Percentiles rank a stretch among this genome's conserved stretches.
phyloP scores from a whole-genome alignment of 2,888 invertebrate genomes.

The Micoletzkya japonica region DNA sequence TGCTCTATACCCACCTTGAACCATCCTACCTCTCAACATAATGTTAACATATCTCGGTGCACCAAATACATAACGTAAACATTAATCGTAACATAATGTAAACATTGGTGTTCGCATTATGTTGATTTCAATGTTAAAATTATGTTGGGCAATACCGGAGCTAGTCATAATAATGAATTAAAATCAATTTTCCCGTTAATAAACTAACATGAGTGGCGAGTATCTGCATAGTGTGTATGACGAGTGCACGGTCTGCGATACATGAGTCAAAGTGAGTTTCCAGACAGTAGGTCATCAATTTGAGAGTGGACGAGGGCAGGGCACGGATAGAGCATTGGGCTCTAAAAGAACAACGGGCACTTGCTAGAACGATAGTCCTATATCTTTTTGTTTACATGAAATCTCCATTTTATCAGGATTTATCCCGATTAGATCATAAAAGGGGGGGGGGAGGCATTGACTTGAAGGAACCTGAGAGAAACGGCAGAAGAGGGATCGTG shows the following conservation, averaged over 20 bases:
- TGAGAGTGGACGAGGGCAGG: slow-evolving; percentile 52
- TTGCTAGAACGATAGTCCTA: not conserved
- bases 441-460: slow-evolving; percentile 74
- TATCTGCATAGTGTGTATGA: slow-evolving; percentile 90
- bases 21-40: too few relatives aligned
- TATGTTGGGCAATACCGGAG: too few relatives aligned
- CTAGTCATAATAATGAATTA: too few relatives aligned
- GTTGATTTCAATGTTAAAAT: too few relatives aligned
- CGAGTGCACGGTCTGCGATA: slow-evolving; percentile 92
- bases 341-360: slow-evolving; percentile 34
- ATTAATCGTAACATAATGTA: too few relatives aligned
- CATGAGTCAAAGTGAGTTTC: slow-evolving; percentile 98
- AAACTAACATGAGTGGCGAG: slow-evolving; percentile 82
- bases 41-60: too few relatives aligned
- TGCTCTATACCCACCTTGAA: too few relatives aligned
- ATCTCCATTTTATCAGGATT: not conserved
- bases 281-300: slow-evolving; percentile 72
- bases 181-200: too few relatives aligned
- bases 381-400: slow-evolving; percentile 32
- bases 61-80: too few relatives aligned
- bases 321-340: slow-evolving; percentile 56
- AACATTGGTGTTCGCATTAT: too few relatives aligned
- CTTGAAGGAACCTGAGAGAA: slow-evolving; percentile 74
- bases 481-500: slow-evolving; percentile 93
- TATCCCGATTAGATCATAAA: slow-evolving; percentile 61